A percentile compares a stretch with the other conserved stretches of the same genome.
These are phyloP conservation scores for Bubo blakistoni DNA, from an alignment of 2,113 vertebrate species.

Conservation along the genomic window DNA sequence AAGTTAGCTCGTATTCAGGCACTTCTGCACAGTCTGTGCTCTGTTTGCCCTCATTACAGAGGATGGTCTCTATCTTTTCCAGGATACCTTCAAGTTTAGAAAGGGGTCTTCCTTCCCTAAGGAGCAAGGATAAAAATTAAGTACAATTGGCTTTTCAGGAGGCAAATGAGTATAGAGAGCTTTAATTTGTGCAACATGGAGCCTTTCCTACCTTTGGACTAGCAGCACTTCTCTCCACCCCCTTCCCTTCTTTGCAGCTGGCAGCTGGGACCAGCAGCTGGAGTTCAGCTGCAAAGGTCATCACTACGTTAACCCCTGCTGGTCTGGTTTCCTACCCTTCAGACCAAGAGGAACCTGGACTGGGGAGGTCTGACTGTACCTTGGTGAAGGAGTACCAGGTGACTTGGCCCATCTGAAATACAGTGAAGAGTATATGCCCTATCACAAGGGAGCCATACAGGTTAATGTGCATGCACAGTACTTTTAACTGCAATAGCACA, in stretches of 20 bases:
- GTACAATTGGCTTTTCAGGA: background rate
- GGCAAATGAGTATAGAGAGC: background rate
- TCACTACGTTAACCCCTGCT: background rate
- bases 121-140: background rate
- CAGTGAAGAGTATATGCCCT: background rate
- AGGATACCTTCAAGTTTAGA: background rate
- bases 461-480: background rate
- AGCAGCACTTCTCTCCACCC: background rate
- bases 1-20: background rate
- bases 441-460: background rate
- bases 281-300: slow-evolving; percentile 9
- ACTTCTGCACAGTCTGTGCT: background rate
- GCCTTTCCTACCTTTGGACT: background rate
- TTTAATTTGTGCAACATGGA: background rate
- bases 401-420: background rate
- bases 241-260: background rate
- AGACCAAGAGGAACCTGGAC: background rate
- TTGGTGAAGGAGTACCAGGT: background rate
- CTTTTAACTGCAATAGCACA: background rate
- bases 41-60: background rate
- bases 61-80: background rate
- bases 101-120: background rate
- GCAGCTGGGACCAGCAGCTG: background rate
- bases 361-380: background rate
- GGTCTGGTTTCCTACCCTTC: background rate